These are phyloP conservation scores for Noctua fimbriata DNA, from an alignment of 2,888 invertebrate species.

Conservation along the genomic window DNA sequence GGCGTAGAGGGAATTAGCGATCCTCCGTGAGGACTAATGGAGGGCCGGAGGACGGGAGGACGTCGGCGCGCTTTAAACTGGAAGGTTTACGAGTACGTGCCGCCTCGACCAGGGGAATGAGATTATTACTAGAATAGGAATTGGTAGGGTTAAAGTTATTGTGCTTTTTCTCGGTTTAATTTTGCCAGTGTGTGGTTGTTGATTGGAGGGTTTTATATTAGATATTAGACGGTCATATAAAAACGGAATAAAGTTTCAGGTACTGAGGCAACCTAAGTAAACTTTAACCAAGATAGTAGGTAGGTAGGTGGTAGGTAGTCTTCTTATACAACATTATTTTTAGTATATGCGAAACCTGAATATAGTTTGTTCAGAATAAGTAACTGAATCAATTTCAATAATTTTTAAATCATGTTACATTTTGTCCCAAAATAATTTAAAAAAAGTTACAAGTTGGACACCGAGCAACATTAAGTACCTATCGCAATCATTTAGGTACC, in stretches of 20 bases:
- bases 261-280: background rate
- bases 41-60: constrained; percentile 63
- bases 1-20: constrained; percentile 68
- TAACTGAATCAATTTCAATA: too few species aligned
- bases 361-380: too few species aligned
- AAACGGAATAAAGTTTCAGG: background rate
- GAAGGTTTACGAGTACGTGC: constrained; percentile 64
- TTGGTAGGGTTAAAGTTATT: constrained; percentile 52
- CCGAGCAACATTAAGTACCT: too few species aligned
- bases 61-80: constrained; percentile 62
- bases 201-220: background rate
- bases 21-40: constrained; percentile 65
- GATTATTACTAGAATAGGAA: constrained; percentile 66
- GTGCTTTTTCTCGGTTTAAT: constrained; percentile 37
- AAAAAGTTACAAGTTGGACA: too few species aligned
- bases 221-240: background rate
- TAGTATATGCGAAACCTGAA: too few species aligned
- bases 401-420: too few species aligned
- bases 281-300: too few species aligned
- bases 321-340: too few species aligned
- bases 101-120: constrained; percentile 44
- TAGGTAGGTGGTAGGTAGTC: too few species aligned
- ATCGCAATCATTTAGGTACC: too few species aligned
- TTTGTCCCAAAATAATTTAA: too few species aligned
- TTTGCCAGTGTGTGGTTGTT: constrained; percentile 18